Percentiles rank a stretch among this genome's conserved stretches.
Evolutionary conservation across 2,888 invertebrate genomes (phyloP).

Genomic region (Caenorhabditis sulstoni): DNA sequence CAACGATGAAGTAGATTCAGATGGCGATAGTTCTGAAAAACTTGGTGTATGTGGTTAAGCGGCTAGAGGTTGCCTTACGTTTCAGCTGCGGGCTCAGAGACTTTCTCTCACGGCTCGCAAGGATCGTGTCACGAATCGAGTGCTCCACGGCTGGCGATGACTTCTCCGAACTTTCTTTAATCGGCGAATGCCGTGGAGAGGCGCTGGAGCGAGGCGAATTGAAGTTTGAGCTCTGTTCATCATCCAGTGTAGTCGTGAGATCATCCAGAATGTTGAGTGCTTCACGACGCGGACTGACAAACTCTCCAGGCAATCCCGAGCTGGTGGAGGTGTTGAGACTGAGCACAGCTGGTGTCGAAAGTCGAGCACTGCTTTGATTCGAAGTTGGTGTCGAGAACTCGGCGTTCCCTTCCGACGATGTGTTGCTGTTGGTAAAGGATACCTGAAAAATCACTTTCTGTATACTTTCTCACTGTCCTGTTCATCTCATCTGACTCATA

Average conservation of each 20-base stretch:
- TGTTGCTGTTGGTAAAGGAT: conserved; percentile 50
- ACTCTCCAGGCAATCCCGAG: conserved; percentile 25
- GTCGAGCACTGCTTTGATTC: conserved; percentile 26
- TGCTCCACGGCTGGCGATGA: conserved; percentile 16
- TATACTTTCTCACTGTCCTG: not conserved
- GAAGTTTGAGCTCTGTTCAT: conserved; percentile 60
- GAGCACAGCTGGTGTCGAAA: conserved; percentile 31
- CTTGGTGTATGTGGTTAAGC: not conserved
- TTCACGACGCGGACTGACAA: conserved; percentile 67
- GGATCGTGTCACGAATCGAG: conserved; percentile 43
- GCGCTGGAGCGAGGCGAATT: conserved; percentile 29
- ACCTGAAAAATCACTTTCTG: conserved; percentile 28
- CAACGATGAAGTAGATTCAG: not conserved
- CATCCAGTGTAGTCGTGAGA: conserved; percentile 72
- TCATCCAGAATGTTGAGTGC: conserved; percentile 79
- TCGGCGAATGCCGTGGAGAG: conserved; percentile 27
- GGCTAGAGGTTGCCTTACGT: conserved; percentile 25
- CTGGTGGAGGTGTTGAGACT: conserved; percentile 34
- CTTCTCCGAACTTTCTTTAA: not conserved
- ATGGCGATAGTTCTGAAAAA: conserved; percentile 34
- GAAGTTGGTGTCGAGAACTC: conserved; percentile 39
- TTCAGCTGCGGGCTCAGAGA: conserved; percentile 35
- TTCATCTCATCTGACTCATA: not conserved
- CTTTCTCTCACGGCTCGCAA: conserved; percentile 26
- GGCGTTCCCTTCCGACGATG: conserved; percentile 29